These are phyloP conservation scores for Chelonus formosanus DNA, from an alignment of 2,888 invertebrate genomes.

Conservation along the genomic window DNA sequence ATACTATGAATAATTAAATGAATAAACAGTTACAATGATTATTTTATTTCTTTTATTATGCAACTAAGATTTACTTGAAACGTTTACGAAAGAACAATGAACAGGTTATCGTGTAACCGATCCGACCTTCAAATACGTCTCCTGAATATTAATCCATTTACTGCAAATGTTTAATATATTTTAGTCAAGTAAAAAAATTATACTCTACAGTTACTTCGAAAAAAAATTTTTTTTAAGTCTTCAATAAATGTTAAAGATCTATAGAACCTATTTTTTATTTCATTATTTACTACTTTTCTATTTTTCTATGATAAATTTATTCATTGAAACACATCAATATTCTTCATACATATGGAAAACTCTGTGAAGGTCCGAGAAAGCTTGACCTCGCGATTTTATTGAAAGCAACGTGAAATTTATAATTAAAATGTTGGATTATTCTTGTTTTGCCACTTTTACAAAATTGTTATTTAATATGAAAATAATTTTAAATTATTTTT, in stretches of 20 bases:
- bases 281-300: too few species aligned
- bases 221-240: too few species aligned
- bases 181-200: too few species aligned
- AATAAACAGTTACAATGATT: not conserved
- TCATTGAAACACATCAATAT: not conserved
- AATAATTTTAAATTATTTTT: too few species aligned
- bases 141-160: constrained; percentile 39
- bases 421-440: not conserved
- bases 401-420: constrained; percentile 3
- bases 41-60: constrained; percentile 14
- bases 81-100: constrained; percentile 44
- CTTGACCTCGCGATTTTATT: not conserved
- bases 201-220: too few species aligned
- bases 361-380: constrained; percentile 17
- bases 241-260: not conserved
- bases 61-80: constrained; percentile 22
- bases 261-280: too few species aligned
- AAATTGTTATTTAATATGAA: too few species aligned
- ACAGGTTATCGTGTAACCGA: constrained; percentile 39
- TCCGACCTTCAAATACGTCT: constrained; percentile 47
- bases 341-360: constrained; percentile 7
- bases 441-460: too few species aligned
- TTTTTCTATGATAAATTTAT: not conserved
- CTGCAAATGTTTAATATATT: not conserved
- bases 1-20: too few species aligned